Base-by-base conservation (phyloP, 2,113 vertebrate species). In the Hippolais icterina region DNA sequence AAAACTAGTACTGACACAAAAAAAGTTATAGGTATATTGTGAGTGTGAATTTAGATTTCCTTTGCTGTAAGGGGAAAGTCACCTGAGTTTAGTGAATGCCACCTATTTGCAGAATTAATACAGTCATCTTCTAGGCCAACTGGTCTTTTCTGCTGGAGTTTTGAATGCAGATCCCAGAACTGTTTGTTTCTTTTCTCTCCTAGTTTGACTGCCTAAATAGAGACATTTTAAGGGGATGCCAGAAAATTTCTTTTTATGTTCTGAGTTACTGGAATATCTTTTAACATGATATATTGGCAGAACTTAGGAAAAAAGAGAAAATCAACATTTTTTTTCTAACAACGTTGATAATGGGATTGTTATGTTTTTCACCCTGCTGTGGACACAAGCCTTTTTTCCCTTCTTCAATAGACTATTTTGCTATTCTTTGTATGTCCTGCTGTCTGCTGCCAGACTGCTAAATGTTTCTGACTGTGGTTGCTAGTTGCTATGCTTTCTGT, bases 401-500 rank as follows among this genome's bases (percentile, higher is more conserved):
- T 27, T 59, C 28, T 71, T 96, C 83, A 97, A 88, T 87, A 80
- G 65, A 66, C 89, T 96, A 81, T 93, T 97, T 94, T 97, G 94
- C 95, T 97, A 96, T 96, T 97, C 94, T 92, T 96, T 96, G 71
- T 94, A 81, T 68, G 49, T 56, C 88, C 87, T 39, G 22, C 54
- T 97, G 83, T 93, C 89, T 90, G 69, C 94, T 94, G 96, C 96
- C 96, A 97, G 93, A 92, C 82, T 93, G 89, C 93, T 93, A 95
- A 93, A 89, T 81, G 87, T 44, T 97, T 94, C 92, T 94, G 84
- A 93, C 94, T 97, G 76, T 77, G 90, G 95, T 94, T 97, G 95
- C 96, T 97, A 83, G 95, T 95, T 97, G 96, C 96, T 97, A 85
- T 77, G 93, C 87, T 96, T 95, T 95, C 84, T 95, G 52, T 90